Base-by-base conservation (phyloP, 2,797 vertebrate species). In the Hybognathus amarus region DNA sequence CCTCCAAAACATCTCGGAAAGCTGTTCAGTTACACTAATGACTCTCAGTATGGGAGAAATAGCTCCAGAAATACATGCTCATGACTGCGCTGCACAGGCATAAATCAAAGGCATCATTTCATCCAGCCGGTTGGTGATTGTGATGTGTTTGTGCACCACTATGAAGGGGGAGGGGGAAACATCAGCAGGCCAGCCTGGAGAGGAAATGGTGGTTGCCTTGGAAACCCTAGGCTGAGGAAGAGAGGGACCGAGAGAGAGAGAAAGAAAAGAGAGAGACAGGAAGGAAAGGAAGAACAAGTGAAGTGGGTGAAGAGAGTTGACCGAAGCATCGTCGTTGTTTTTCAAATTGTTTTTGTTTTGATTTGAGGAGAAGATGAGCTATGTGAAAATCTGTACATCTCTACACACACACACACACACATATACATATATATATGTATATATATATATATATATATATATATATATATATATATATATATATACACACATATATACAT, bases 151-250 rank as follows among this genome's bases (percentile, higher is more conserved):
- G 86, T 70, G 88, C 89, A 87, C 83, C 90, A 91, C 90, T 92
- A 89, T 89, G 86, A 90, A 91, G 92, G 93, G 92, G 93, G 92
- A 91, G 90, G 93, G 93, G 90, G 89, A 89, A 91, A 92, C 90
- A 86, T 86, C 83, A 79, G 92, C 91, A 92, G 90, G 80, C 91
- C 93, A 91, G 92, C 91, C 92, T 92, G 87, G 90, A 94, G 92
- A 93, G 91, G 93, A 93, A 92, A 93, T 88, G 91, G 79, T 93
- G 93, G 94, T 95, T 95, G 93, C 94, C 92, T 86, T 95, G 94
- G 94, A 93, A 95, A 95, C 94, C 93, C 85, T 86, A 87, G 91
- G 83, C 92, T 92, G 88, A 93, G 91, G 91, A 89, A 81, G 90
- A 90, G 87, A 73, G 90, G 85, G 90, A 88, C 88, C 76, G 27